phyloP scores from a whole-genome alignment of 1,140 invertebrate genomes.

The Grapholita molesta region DNA sequence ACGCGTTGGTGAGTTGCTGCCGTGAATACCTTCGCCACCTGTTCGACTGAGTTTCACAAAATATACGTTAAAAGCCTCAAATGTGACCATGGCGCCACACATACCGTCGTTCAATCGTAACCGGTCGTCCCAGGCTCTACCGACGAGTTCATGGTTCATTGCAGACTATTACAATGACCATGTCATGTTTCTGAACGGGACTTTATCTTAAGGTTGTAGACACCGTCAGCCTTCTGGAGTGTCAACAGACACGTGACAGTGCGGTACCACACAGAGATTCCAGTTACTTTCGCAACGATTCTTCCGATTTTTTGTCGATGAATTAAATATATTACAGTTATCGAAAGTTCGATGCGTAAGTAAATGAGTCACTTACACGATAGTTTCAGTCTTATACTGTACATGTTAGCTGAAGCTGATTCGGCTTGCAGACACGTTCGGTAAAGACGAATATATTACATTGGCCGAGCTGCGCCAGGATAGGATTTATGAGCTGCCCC shows the following conservation, averaged over 20 bases:
- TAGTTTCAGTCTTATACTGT: slow-evolving; percentile 6
- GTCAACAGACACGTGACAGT: slow-evolving; percentile 29
- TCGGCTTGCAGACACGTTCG: slow-evolving; percentile 2
- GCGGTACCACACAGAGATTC: slow-evolving; percentile 25
- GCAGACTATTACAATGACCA: slow-evolving; percentile 26
- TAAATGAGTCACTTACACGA: slow-evolving; percentile 4
- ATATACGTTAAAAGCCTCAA: slow-evolving; percentile 58
- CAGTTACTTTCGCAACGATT: slow-evolving; percentile 32
- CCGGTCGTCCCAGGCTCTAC: slow-evolving; percentile 37
- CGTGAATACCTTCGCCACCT: slow-evolving; percentile 97
- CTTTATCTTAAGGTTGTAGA: slow-evolving; percentile 25
- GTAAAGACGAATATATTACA: not conserved
- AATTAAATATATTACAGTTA: not conserved
- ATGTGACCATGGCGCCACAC: slow-evolving; percentile 42
- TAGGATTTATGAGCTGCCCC: not conserved
- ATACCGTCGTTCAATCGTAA: slow-evolving; percentile 58
- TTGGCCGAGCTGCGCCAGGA: not conserved
- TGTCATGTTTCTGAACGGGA: slow-evolving; percentile 24
- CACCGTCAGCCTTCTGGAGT: slow-evolving; percentile 17
- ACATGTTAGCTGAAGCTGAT: not conserved
- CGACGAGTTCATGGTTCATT: not conserved
- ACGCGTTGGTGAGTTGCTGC: slow-evolving; percentile 97
- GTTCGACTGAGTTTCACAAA: slow-evolving; percentile 89
- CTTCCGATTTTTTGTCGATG: slow-evolving; percentile 16
- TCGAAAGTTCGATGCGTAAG: not conserved